phyloP scores from a whole-genome alignment of 1,140 invertebrate species.

The Panagrolaimus sp. region DNA sequence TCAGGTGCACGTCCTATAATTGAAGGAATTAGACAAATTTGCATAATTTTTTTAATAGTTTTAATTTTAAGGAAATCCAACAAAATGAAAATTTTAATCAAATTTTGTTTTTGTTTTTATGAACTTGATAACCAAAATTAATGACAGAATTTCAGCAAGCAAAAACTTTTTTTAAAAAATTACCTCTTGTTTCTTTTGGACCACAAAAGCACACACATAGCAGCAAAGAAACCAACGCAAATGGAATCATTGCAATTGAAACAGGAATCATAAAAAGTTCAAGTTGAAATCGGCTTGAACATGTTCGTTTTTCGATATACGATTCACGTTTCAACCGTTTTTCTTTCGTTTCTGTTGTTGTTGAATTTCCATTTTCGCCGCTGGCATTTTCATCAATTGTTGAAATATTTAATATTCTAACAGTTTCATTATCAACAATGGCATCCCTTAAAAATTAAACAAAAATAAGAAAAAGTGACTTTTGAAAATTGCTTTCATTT shows the following conservation, averaged over 20 bases:
- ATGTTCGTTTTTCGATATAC: constrained; percentile 15
- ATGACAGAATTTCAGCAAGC: no score
- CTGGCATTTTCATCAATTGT: neutral
- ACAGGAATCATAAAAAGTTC: constrained; percentile 40
- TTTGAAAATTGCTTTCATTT: neutral
- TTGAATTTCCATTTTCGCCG: neutral
- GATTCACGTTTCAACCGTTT: neutral
- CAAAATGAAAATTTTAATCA: no score
- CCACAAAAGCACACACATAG: constrained; percentile 44
- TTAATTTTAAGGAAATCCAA: no score
- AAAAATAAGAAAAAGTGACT: no score
- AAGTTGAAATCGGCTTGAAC: constrained; percentile 20
- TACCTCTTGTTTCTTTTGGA: constrained; percentile 40
- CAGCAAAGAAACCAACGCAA: constrained; percentile 34
- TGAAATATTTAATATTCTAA: neutral
- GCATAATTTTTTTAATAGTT: no score
- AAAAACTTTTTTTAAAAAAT: no score
- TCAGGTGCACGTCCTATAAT: constrained; percentile 5
- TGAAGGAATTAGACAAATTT: no score
- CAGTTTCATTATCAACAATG: constrained; percentile 1
- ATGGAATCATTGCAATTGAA: constrained; percentile 42
- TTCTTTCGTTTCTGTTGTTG: neutral
- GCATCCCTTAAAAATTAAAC: neutral
- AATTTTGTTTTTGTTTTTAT: no score
- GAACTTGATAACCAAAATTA: no score